Evolutionary conservation across 2,888 invertebrate species (phyloP).

Genomic region (Neoaliturus tenellus): DNA sequence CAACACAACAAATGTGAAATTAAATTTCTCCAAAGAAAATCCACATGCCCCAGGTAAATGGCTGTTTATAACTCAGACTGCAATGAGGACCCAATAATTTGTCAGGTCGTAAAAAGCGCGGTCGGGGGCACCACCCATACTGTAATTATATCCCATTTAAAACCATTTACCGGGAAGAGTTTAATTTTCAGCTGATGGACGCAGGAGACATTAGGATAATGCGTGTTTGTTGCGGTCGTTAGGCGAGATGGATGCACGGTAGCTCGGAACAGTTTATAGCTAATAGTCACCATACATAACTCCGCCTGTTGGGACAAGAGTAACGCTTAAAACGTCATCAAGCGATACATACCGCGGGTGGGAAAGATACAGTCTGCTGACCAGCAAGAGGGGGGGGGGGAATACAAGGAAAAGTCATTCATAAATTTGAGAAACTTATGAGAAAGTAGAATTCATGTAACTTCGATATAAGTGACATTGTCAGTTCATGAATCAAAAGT

Average conservation of each 20-base stretch:
- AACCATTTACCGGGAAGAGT: constrained; percentile 49
- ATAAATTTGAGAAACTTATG: too few species aligned
- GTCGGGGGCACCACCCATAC: constrained; percentile 29
- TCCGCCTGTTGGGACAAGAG: constrained; percentile 1
- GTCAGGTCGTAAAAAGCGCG: constrained; percentile 1
- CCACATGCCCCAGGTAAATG: background rate
- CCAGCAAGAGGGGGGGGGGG: too few species aligned
- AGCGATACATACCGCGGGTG: too few species aligned
- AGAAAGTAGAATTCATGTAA: too few species aligned
- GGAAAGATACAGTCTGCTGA: too few species aligned
- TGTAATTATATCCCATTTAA: constrained; percentile 52
- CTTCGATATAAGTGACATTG: too few species aligned
- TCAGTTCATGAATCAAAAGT: too few species aligned
- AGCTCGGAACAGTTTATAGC: constrained; percentile 23
- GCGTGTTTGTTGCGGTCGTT: constrained; percentile 45
- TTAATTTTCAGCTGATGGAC: constrained; percentile 31
- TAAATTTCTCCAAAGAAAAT: background rate
- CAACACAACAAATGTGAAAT: too few species aligned
- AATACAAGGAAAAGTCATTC: too few species aligned
- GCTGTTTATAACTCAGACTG: background rate
- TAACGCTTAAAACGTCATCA: constrained; percentile 50
- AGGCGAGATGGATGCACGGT: constrained; percentile 42
- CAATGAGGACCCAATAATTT: background rate
- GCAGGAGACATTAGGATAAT: constrained; percentile 45
- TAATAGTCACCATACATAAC: constrained; percentile 46